Conservation (phyloP, 2,797 vertebrate species). For the Falco concolor region DNA sequence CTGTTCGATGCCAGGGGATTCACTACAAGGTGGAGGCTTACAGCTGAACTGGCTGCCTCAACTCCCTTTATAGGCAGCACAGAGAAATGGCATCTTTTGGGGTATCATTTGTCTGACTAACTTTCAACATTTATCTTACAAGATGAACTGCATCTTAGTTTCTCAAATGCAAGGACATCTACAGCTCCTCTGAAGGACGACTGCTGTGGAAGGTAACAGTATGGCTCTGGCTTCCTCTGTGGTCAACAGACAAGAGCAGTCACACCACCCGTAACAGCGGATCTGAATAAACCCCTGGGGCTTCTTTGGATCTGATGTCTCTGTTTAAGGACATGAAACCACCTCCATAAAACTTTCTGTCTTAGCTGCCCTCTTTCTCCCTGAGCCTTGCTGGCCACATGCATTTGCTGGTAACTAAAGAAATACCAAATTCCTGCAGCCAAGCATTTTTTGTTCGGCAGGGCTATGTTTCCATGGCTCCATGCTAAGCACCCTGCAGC, state of each 20-base stretch:
- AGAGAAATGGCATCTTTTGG: not conserved
- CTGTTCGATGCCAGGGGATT: not conserved
- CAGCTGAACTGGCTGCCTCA: not conserved
- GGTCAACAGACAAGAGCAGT: not conserved
- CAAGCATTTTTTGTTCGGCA: not conserved
- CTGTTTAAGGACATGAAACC: not conserved
- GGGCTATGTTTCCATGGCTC: conserved; percentile 3
- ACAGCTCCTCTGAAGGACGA: not conserved
- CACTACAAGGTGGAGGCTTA: not conserved
- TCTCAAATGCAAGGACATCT: not conserved
- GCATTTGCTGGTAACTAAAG: not conserved
- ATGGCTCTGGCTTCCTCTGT: not conserved
- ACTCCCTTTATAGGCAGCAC: not conserved
- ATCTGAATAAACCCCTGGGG: not conserved
- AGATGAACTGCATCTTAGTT: not conserved
- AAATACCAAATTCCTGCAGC: not conserved
- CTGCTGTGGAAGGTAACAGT: not conserved
- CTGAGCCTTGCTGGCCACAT: not conserved
- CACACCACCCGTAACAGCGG: not conserved
- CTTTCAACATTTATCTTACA: not conserved
- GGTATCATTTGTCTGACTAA: not conserved
- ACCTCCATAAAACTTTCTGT: not conserved
- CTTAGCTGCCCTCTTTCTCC: not conserved
- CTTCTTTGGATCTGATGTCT: not conserved
- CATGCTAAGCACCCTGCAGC: not conserved